Conservation (phyloP, 2,113 vertebrate species). For the Leucopsar rothschildi region DNA sequence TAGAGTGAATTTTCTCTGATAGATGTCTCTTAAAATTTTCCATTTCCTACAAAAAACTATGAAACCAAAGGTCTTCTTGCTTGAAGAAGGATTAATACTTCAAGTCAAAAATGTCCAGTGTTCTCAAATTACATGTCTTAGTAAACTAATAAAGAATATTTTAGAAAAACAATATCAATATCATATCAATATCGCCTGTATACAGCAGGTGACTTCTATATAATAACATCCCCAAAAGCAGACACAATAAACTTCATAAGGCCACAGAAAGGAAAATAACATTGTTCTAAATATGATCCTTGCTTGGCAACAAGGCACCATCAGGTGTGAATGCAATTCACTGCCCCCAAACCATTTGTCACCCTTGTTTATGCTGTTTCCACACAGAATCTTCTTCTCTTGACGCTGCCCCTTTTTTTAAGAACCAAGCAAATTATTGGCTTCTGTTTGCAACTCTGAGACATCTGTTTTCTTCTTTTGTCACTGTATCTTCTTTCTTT, state of each 20-base stretch:
- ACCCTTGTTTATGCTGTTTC: not conserved
- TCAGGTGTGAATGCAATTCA: not conserved
- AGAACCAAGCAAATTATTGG: not conserved
- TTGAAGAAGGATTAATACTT: not conserved
- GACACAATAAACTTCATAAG: not conserved
- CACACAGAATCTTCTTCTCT: not conserved
- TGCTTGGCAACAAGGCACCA: not conserved
- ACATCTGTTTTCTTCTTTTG: constrained; percentile 65
- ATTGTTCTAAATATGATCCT: not conserved
- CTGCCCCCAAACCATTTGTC: not conserved
- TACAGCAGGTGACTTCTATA: not conserved
- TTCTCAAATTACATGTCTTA: not conserved
- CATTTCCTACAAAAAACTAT: not conserved
- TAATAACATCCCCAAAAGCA: not conserved
- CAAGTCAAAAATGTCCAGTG: not conserved
- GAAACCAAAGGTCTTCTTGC: not conserved
- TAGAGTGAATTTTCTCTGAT: constrained; percentile 2
- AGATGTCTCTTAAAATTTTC: not conserved
- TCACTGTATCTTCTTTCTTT: not conserved
- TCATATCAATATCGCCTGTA: not conserved
- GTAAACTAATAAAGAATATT: not conserved
- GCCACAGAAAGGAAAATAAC: not conserved
- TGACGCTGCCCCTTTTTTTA: not conserved
- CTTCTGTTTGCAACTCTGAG: not conserved
- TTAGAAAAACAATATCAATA: not conserved